phyloP scores from a whole-genome alignment of 2,113 vertebrate genomes.

The Pleuronectes platessa region DNA sequence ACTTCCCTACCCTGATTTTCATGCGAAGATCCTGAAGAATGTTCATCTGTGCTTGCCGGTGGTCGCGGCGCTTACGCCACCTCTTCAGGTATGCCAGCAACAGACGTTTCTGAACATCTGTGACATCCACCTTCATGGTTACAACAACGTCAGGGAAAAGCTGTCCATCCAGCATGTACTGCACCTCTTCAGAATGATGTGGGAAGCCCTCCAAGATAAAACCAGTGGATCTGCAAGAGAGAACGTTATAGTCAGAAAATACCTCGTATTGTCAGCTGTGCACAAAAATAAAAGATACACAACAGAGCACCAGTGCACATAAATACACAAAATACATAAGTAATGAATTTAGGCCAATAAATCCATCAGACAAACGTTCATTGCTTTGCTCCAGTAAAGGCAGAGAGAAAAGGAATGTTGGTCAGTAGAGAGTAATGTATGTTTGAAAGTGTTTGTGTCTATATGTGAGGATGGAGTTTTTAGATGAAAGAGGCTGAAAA shows the following conservation, averaged over 20 bases:
- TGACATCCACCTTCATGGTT: constrained; percentile 82
- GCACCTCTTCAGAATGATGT: constrained; percentile 81
- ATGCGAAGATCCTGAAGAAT: constrained; percentile 81
- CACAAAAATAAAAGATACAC: neutral
- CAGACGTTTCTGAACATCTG: constrained; percentile 83
- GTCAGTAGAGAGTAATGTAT: too few relatives aligned
- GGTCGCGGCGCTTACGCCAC: constrained; percentile 81
- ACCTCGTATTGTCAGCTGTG: too few relatives aligned
- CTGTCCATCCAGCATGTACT: constrained; percentile 83
- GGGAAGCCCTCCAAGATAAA: constrained; percentile 96
- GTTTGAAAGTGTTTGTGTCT: too few relatives aligned
- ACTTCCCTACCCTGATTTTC: constrained; percentile 82
- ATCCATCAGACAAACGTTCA: too few relatives aligned
- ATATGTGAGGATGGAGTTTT: too few relatives aligned
- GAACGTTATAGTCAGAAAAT: neutral
- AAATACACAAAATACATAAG: too few relatives aligned
- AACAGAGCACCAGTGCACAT: too few relatives aligned
- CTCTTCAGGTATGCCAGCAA: constrained; percentile 82
- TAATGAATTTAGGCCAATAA: too few relatives aligned
- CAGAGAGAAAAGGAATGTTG: too few relatives aligned
- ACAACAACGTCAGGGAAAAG: constrained; percentile 88
- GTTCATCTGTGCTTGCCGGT: constrained; percentile 74
- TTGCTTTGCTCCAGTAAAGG: too few relatives aligned
- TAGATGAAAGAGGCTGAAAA: too few relatives aligned
- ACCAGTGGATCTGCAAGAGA: constrained; percentile 86